phyloP scores from a whole-genome alignment of 2,888 invertebrate species.

The Pyrocoelia pectoralis region DNA sequence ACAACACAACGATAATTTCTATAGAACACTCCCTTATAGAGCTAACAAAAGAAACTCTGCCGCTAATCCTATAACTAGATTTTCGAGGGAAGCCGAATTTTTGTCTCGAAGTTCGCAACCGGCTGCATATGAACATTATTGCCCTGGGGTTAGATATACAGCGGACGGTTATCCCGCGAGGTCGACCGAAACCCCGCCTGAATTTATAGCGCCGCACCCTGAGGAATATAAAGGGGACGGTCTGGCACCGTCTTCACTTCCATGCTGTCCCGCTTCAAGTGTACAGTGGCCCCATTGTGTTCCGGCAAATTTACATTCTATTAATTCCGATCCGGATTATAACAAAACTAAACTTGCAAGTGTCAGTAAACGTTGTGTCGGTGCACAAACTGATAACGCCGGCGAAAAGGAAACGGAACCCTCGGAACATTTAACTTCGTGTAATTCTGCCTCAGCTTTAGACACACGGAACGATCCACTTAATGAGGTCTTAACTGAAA shows the following conservation, averaged over 20 bases:
- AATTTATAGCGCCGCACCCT: conserved; percentile 59
- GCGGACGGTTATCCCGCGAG: conserved; percentile 77
- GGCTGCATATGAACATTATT: conserved; percentile 64
- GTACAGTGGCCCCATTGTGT: conserved; percentile 64
- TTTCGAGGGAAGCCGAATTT: conserved; percentile 73
- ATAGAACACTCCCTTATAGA: conserved; percentile 80
- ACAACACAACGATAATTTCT: conserved; percentile 62
- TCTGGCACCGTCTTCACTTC: conserved; percentile 65
- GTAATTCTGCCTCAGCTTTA: conserved; percentile 31
- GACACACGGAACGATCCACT: conserved; percentile 38
- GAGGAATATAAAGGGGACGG: conserved; percentile 53
- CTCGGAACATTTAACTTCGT: conserved; percentile 36
- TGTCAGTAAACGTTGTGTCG: conserved; percentile 67
- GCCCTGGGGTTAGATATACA: conserved; percentile 74
- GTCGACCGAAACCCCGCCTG: conserved; percentile 33
- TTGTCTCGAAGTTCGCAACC: conserved; percentile 61
- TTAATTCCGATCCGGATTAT: conserved; percentile 43
- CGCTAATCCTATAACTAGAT: conserved; percentile 64
- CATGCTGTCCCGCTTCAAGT: conserved; percentile 51
- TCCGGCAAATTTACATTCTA: conserved; percentile 54
- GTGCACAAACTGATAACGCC: conserved; percentile 63
- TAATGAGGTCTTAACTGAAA: conserved; percentile 68
- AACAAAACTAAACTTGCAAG: conserved; percentile 32
- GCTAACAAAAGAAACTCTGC: conserved; percentile 62
- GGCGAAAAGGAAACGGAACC: conserved; percentile 31